Percentiles rank a stretch among this genome's conserved stretches.
Evolutionary conservation across 2,888 invertebrate genomes (phyloP).

Genomic region (Julus scandinavius): DNA sequence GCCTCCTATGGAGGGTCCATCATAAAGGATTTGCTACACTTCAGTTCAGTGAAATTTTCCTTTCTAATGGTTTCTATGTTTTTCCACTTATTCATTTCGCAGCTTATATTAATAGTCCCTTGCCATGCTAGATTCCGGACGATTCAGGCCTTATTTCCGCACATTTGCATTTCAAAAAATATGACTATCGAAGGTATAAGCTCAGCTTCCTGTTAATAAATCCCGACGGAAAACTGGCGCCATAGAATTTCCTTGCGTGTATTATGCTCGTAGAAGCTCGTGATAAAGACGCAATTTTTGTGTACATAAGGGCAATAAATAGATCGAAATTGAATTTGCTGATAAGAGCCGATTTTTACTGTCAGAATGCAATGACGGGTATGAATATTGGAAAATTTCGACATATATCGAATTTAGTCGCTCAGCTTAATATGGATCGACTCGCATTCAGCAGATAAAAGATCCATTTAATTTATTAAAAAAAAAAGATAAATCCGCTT

Average conservation of each 20-base stretch:
- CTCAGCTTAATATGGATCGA: background rate
- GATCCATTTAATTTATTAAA: conserved; percentile 11
- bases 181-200: background rate
- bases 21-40: no score
- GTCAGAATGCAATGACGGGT: background rate
- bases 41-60: no score
- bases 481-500: background rate
- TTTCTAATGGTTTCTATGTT: no score
- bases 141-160: background rate
- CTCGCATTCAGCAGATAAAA: background rate
- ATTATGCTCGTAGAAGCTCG: background rate
- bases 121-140: background rate
- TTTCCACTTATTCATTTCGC: no score
- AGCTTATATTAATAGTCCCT: background rate
- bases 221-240: background rate
- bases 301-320: conserved; percentile 39
- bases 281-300: conserved; percentile 24
- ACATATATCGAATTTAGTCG: background rate
- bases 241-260: background rate
- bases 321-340: conserved; percentile 36
- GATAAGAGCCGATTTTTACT: conserved; percentile 23
- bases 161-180: background rate
- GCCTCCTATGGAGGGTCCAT: no score
- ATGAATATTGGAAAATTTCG: background rate
- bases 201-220: background rate